Evolutionary conservation across 2,797 vertebrate species (phyloP).

Genomic region (Gymnocypris eckloni): DNA sequence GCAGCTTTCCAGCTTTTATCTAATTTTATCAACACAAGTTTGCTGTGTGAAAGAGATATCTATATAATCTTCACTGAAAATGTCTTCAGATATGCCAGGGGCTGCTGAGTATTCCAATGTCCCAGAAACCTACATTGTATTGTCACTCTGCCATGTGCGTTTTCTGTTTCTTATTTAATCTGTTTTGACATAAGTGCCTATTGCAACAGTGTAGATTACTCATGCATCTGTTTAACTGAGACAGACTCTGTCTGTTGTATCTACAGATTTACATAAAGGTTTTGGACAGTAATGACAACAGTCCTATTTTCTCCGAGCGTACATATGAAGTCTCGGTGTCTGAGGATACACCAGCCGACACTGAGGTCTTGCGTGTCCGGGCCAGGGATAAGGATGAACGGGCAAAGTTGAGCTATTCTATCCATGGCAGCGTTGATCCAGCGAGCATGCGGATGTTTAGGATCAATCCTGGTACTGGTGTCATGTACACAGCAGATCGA

Average conservation of each 20-base stretch:
- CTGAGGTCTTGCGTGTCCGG: constrained; percentile 87
- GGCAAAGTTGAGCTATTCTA: constrained; percentile 90
- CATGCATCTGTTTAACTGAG: background rate
- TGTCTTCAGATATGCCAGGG: constrained; percentile 9
- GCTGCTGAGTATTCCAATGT: constrained; percentile 21
- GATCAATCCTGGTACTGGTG: constrained; percentile 89
- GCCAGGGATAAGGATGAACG: constrained; percentile 90
- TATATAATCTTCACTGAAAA: constrained; percentile 25
- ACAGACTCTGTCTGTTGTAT: background rate
- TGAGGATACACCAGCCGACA: constrained; percentile 87
- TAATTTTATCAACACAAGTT: constrained; percentile 30
- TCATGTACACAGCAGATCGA: constrained; percentile 86
- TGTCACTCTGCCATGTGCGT: constrained; percentile 9
- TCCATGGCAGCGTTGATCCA: constrained; percentile 91
- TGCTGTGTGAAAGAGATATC: constrained; percentile 19
- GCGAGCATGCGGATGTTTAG: constrained; percentile 91
- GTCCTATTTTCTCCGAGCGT: constrained; percentile 89
- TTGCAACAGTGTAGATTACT: constrained; percentile 9
- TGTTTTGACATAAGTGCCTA: constrained; percentile 11
- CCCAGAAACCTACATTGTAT: constrained; percentile 37
- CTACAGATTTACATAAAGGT: constrained; percentile 91
- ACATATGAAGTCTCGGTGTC: constrained; percentile 89
- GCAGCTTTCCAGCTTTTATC: constrained; percentile 23
- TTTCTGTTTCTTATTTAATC: constrained; percentile 12
- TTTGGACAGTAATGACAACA: constrained; percentile 94